Evolutionary conservation across 2,797 vertebrate genomes (phyloP), one percentile per base, ranked within the genome.

Genomic region (Centroberyx gerrardi): DNA sequence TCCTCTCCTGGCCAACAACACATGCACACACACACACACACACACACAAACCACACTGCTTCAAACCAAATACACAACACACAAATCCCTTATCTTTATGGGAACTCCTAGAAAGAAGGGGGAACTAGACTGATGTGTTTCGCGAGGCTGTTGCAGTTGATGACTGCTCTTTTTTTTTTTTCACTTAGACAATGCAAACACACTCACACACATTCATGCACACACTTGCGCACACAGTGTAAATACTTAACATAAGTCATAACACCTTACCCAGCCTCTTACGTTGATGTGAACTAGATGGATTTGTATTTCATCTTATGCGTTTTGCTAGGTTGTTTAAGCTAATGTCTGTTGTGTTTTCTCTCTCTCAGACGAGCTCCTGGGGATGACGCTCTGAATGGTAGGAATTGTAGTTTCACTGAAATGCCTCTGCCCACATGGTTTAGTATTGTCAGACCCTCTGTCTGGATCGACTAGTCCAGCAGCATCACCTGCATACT

Each of bases 381-480:
- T 0, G 97, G 93, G 75, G 97, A 98, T 84, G 97, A 98, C 80
- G 83, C 93, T 17, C 87, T 96, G 75, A 97, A 95, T 87, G 96
- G 97, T 99, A 92, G 95, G 96, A 91, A 13, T 1, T 44, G 8
- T 33, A 13, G 40, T 65, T 71, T 72, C 27, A 62, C 62, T 55
- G 6, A 18, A 14, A 8, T 17, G 58, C 13, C 31, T 36, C 17
- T 27, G 6, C 64, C 51, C 70, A 42, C 9, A 14, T 27, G 31
- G 8, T 40, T 68, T 42, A 5, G 10, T 18, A 28, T 1, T 4
- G 51, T 62, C 64, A 0, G 31, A 36, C 22, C 36, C 3, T 81
- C 36, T 38, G 29, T 59, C 68, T 55, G 12, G 33, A 51, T 71
- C 44, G 58, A 38, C 63, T 40, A 8, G 66, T 72, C 28, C 36